Evolutionary conservation across 2,888 invertebrate species (phyloP).

Genomic region (Mesodorylaimus sp.): DNA sequence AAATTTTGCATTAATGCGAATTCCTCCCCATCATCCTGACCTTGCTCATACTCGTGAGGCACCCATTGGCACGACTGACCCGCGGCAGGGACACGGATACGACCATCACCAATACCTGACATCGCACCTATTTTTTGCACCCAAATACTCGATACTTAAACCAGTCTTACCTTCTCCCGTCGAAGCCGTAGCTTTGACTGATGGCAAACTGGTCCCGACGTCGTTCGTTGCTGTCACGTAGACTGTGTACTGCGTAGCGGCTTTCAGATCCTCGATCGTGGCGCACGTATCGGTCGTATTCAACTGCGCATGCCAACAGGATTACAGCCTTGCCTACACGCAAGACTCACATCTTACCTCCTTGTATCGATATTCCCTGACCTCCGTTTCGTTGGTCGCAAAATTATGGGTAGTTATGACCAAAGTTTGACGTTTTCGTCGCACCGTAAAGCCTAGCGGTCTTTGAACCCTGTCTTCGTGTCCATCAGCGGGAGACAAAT

Average conservation of each 20-base stretch:
- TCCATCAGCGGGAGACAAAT: too few relatives aligned
- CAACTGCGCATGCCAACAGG: conserved; percentile 32
- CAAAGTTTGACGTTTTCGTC: conserved; percentile 13
- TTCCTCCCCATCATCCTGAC: too few relatives aligned
- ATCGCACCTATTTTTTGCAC: too few relatives aligned
- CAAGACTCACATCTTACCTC: conserved; percentile 9
- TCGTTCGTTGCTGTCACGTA: conserved; percentile 58
- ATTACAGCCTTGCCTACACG: background rate
- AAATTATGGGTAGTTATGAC: conserved; percentile 18
- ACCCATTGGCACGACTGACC: too few relatives aligned
- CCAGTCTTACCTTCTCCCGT: conserved; percentile 31
- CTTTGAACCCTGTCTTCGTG: too few relatives aligned
- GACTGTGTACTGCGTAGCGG: conserved; percentile 53
- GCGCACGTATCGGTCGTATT: conserved; percentile 46
- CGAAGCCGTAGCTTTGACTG: conserved; percentile 56
- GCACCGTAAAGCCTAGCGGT: conserved; percentile 10
- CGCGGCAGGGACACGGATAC: too few relatives aligned
- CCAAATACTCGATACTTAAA: too few relatives aligned
- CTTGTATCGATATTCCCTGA: conserved; percentile 17
- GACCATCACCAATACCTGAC: too few relatives aligned
- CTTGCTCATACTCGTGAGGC: too few relatives aligned
- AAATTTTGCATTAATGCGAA: too few relatives aligned
- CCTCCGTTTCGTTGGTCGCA: conserved; percentile 16
- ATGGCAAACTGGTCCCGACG: conserved; percentile 59
- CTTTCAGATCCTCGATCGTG: conserved; percentile 45